Percentiles rank a stretch among this genome's conserved stretches.
These are phyloP conservation scores for Prenolepis imparis DNA, from an alignment of 2,888 invertebrate species.

Conservation along the genomic window DNA sequence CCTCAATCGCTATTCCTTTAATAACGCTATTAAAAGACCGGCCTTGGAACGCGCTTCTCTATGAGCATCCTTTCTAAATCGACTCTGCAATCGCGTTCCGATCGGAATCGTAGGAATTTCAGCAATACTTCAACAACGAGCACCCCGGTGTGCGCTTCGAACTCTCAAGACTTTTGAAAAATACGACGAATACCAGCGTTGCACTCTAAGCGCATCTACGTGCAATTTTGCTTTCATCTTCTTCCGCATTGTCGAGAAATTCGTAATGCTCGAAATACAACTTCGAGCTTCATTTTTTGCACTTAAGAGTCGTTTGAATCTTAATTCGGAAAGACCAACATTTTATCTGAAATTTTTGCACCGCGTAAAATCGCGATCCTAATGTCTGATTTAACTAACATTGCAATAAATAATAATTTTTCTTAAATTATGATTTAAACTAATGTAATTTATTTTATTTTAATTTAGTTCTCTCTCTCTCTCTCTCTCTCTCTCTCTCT, in stretches of 20 bases:
- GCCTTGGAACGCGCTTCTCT: constrained; percentile 58
- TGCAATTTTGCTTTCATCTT: constrained; percentile 36
- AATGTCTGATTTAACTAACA: neutral
- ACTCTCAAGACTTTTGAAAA: constrained; percentile 63
- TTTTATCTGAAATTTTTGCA: neutral
- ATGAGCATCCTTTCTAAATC: constrained; percentile 68
- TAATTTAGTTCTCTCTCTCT: no score
- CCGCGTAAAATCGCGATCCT: neutral
- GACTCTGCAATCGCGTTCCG: constrained; percentile 66
- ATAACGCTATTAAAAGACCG: constrained; percentile 63
- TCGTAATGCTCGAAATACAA: constrained; percentile 21
- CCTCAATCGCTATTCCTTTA: constrained; percentile 51
- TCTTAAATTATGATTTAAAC: neutral
- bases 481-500: no score
- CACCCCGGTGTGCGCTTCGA: constrained; percentile 9
- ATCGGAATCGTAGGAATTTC: constrained; percentile 58
- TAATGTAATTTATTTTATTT: neutral
- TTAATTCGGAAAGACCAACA: constrained; percentile 29
- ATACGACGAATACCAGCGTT: constrained; percentile 39
- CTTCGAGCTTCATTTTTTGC: constrained; percentile 25
- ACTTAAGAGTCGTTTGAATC: constrained; percentile 20
- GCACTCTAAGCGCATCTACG: constrained; percentile 10
- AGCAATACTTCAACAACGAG: constrained; percentile 62
- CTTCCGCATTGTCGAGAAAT: neutral
- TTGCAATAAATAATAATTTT: constrained; percentile 1